Evolutionary conservation across 2,888 invertebrate genomes (phyloP).

Genomic region (Cheilosia scutellata): DNA sequence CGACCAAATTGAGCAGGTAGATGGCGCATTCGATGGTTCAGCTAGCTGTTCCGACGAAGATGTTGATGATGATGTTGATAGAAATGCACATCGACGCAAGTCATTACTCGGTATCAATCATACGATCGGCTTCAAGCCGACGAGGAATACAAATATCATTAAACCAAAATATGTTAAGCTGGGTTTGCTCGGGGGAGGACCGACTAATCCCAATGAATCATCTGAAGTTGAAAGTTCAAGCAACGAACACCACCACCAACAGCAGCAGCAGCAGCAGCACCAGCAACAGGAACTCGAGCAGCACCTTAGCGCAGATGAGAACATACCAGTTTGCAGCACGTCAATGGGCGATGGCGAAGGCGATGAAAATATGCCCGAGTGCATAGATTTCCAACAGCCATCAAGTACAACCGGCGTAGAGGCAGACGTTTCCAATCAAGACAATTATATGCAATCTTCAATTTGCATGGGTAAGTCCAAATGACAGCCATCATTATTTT

Average conservation of each 20-base stretch:
- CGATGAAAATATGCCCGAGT: slow-evolving; percentile 40
- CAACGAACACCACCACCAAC: slow-evolving; percentile 33
- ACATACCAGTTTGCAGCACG: slow-evolving; percentile 51
- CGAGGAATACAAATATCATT: slow-evolving; percentile 12
- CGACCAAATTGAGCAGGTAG: slow-evolving; percentile 82
- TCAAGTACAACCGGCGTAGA: slow-evolving; percentile 60
- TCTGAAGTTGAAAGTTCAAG: slow-evolving; percentile 55
- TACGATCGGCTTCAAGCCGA: slow-evolving; percentile 29
- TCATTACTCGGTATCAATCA: slow-evolving; percentile 23
- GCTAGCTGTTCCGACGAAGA: slow-evolving; percentile 50
- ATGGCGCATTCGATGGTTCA: slow-evolving; percentile 73
- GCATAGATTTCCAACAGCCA: slow-evolving; percentile 56
- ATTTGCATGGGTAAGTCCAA: slow-evolving; percentile 43
- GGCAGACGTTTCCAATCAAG: slow-evolving; percentile 45
- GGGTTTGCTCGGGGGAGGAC: slow-evolving; percentile 77
- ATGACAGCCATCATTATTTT: too few species aligned
- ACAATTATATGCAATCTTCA: slow-evolving; percentile 49
- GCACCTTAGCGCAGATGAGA: slow-evolving; percentile 43
- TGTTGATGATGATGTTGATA: slow-evolving; percentile 67
- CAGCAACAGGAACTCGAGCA: not conserved
- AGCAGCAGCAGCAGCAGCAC: not conserved
- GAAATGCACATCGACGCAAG: not conserved
- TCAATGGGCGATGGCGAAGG: slow-evolving; percentile 33
- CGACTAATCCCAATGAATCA: slow-evolving; percentile 58
- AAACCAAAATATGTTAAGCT: slow-evolving; percentile 79